These are phyloP conservation scores for Melanotaenia trifasciata DNA, from an alignment of 2,797 vertebrate genomes.

Conservation along the genomic window DNA sequence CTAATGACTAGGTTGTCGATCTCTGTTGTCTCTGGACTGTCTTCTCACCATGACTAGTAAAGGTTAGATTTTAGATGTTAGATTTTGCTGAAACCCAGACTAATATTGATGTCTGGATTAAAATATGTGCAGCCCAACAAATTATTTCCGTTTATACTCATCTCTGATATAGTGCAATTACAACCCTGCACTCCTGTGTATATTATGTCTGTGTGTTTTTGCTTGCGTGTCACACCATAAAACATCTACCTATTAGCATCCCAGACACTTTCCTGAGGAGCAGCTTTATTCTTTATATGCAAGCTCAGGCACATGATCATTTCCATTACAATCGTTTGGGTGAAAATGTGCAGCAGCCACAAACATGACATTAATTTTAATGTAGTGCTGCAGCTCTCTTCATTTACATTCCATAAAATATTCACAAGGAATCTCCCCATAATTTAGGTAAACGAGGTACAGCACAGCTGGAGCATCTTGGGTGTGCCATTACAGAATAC, in stretches of 20 bases:
- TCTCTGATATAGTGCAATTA: slow-evolving; percentile 44
- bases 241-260: slow-evolving; percentile 76
- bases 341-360: slow-evolving; percentile 76
- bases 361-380: slow-evolving; percentile 83
- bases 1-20: no score
- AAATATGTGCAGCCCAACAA: slow-evolving; percentile 11
- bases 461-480: slow-evolving; percentile 46
- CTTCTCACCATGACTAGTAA: background rate
- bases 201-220: slow-evolving; percentile 12
- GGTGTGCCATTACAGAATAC: slow-evolving; percentile 33
- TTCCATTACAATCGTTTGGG: slow-evolving; percentile 80
- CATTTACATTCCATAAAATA: slow-evolving; percentile 82
- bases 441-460: slow-evolving; percentile 67
- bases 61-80: background rate
- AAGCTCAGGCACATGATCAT: slow-evolving; percentile 75
- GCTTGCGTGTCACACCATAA: slow-evolving; percentile 63
- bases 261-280: slow-evolving; percentile 65
- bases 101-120: slow-evolving; percentile 1
- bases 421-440: slow-evolving; percentile 71
- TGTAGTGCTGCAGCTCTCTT: slow-evolving; percentile 71
- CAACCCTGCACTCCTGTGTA: slow-evolving; percentile 41
- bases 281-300: slow-evolving; percentile 68
- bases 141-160: slow-evolving; percentile 15
- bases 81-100: background rate
- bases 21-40: background rate